Evolutionary conservation across 2,797 vertebrate species (phyloP).

Genomic region (Mionectes olivaceus): DNA sequence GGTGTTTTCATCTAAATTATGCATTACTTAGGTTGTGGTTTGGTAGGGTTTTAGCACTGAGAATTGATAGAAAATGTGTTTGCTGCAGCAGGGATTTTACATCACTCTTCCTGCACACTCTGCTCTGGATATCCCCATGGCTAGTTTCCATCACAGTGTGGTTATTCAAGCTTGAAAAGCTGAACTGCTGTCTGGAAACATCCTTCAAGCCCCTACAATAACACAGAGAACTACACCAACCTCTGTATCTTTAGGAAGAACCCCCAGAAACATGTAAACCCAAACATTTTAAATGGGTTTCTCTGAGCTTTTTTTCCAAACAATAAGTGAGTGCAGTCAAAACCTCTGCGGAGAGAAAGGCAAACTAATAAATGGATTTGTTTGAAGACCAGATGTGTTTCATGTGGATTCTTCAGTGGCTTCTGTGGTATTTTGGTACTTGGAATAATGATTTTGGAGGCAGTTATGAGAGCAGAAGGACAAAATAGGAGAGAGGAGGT

Average conservation of each 20-base stretch:
- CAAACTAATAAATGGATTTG: conserved; percentile 61
- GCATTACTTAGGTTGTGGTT: not conserved
- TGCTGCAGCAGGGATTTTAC: not conserved
- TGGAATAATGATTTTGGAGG: conserved; percentile 36
- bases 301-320: not conserved
- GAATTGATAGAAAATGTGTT: not conserved
- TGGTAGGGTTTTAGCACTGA: not conserved
- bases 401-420: conserved; percentile 64
- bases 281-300: not conserved
- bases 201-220: not conserved
- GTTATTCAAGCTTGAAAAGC: not conserved
- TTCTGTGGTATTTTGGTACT: conserved; percentile 67
- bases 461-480: not conserved
- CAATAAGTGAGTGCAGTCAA: not conserved
- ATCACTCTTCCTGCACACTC: fast-evolving
- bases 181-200: not conserved
- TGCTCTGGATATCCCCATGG: not conserved
- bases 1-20: not conserved
- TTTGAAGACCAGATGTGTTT: conserved; percentile 53
- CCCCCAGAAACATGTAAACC: not conserved
- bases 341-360: conserved; percentile 42
- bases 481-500: not conserved
- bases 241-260: not conserved
- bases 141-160: not conserved
- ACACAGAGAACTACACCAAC: not conserved